Percentiles rank a stretch among this genome's conserved stretches.
Conservation (phyloP, 2,888 invertebrate species). For the Drosophila anomelani region DNA sequence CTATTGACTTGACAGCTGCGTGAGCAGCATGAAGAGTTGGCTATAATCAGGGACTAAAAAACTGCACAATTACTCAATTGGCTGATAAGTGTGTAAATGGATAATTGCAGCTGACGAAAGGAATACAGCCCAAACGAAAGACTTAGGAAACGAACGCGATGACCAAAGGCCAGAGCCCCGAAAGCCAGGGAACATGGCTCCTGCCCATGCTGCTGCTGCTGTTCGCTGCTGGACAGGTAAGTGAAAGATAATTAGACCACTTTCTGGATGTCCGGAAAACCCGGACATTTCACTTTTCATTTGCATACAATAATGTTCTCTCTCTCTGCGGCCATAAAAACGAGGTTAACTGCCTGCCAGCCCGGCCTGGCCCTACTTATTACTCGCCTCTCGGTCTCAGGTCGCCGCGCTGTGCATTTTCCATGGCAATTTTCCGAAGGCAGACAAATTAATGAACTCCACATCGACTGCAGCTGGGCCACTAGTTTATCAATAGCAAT, state of each 20-base stretch:
- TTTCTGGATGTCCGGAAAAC: conserved; percentile 37
- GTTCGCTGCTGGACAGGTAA: conserved; percentile 71
- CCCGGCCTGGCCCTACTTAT: conserved; percentile 14
- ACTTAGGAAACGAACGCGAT: conserved; percentile 74
- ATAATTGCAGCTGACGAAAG: conserved; percentile 62
- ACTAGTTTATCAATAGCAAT: conserved; percentile 55
- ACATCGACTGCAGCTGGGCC: conserved; percentile 60
- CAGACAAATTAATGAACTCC: conserved; percentile 73
- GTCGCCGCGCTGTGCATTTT: conserved; percentile 61
- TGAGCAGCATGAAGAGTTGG: conserved; percentile 71
- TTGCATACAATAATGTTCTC: conserved; percentile 75
- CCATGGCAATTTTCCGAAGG: conserved; percentile 65
- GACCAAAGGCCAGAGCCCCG: conserved; percentile 49
- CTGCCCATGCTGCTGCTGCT: conserved; percentile 69
- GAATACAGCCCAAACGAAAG: conserved; percentile 66
- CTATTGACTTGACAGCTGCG: conserved; percentile 51
- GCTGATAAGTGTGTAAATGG: conserved; percentile 53
- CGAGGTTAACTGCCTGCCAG: conserved; percentile 58
- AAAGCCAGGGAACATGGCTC: conserved; percentile 45
- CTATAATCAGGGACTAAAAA: conserved; percentile 46
- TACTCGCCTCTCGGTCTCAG: conserved; percentile 40
- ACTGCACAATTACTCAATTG: conserved; percentile 54
- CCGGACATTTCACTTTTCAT: conserved; percentile 74
- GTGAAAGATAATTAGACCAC: conserved; percentile 53
- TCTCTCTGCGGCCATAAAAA: conserved; percentile 55